Evolutionary conservation across 2,888 invertebrate genomes (phyloP), one percentile per base, ranked within the genome.

Genomic region (Phrixothrix hirtus): DNA sequence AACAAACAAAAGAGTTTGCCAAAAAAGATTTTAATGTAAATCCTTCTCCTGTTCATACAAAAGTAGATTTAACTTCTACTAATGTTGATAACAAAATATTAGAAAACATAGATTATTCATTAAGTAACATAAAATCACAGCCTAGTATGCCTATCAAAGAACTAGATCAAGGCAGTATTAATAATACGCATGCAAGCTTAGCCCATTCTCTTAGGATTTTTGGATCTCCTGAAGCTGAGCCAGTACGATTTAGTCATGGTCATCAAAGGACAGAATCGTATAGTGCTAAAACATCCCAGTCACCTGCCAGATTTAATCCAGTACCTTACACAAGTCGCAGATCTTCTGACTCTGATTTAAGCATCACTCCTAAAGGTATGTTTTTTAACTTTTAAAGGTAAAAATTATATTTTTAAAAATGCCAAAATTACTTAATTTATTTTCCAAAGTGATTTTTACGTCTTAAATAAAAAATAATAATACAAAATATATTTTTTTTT

Each of bases 261-360:
- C 81, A 82, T 66, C 75, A 80, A 17, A 72, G 81, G 9, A 79
- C 82, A 57, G 82, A 82, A 71, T 79, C 82, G 10, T 79, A 80
- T 61, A 83, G 83, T 0, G 74, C 62, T 26, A 83, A 81, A 73
- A 73, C 75, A 48, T 77, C 77, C 37, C 81, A 81, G 51, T 83
- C 80, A 58, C 82, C 83, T n/a, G 78, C 79, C 5, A 83, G 79
- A 62, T 61, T 75, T 49, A 74, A 72, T 49, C 61, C 70, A 25
- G 67, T 72, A 1, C 64, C 72, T 36, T 67, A 81, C 75, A 77
- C 88, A 55, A 87, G 88, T 69, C 81, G 94, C 42, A 80, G 95
- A 62, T 94, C 94, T 2, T 95, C 95, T 1, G 96, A 95, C 75
- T 95, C 95, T 0, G 96, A 96, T 77, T 79, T 94, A 61, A 94